Evolutionary conservation across 1,140 invertebrate genomes (phyloP), one percentile per base, ranked within the genome.

Genomic region (Eulimnadia texana): DNA sequence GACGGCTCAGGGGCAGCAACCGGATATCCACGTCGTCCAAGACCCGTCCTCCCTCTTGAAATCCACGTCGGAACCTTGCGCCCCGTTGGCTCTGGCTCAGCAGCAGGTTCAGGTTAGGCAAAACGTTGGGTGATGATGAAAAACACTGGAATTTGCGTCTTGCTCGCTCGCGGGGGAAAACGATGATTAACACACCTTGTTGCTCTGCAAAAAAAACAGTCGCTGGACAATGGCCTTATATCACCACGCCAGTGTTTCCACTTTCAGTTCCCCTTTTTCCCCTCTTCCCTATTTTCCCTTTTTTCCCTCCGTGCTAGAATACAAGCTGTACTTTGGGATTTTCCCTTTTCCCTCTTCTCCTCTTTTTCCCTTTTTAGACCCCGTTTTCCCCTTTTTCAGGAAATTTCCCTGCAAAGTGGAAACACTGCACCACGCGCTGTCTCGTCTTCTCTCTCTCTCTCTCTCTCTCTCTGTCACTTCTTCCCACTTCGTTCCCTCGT

Each of bases 1-100:
- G 79, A 70, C 72, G 72, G 65, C 72, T 70, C 64, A 77, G 78
- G 61, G 70, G 27, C 11, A 58, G 59, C 22, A 20, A 24, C 13
- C 42, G 55, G 13, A 25, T 63, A 61, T n/a, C 57, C 16, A 58
- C 50, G 23, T 70, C 69, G 61, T 67, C 73, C 66, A 67, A 78
- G 73, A 66, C 72, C 71, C 64, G 42, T 58, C 67, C 28, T 61
- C 64, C n/a, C 63, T 67, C 24, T 63, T 66, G 33, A 68, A 68
- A 61, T 63, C 67, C 28, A 64, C 64, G 53, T 68, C 67, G 29
- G 65, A 59, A 52, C 62, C 55, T 28, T 63, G 62, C 50, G 58
- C 50, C 56, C 58, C 49, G 23, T 51, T 54, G 49, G 58, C 55
- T 24, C 60, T 61, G 56, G 55, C n/a, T 42, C 62, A 51, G 20